Percentiles rank a stretch among this genome's conserved stretches.
phyloP scores from a whole-genome alignment of 2,888 invertebrate species.

The Chymomyza fuscimana region DNA sequence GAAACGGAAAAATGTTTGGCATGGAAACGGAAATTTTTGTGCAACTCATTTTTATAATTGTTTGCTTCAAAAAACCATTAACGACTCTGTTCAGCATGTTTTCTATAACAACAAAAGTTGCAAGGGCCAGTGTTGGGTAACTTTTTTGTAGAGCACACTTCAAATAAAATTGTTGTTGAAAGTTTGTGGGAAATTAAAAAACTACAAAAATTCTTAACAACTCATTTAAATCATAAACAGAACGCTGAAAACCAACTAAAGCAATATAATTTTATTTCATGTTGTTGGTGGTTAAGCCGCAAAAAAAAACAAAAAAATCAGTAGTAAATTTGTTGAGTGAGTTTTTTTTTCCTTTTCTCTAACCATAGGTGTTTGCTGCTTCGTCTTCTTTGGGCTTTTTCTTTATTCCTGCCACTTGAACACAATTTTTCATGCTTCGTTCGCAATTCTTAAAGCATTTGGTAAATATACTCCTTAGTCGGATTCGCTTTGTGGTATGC shows the following conservation, averaged over 20 bases:
- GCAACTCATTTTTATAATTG: constrained; percentile 37
- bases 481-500: neutral
- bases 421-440: constrained; percentile 12
- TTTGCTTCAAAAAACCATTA: constrained; percentile 25
- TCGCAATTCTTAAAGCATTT: neutral
- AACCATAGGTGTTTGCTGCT: neutral
- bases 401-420: constrained; percentile 18
- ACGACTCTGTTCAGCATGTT: constrained; percentile 1
- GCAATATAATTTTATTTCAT: neutral
- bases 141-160: neutral
- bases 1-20: neutral
- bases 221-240: constrained; percentile 16
- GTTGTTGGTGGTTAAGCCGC: neutral
- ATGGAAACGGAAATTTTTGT: constrained; percentile 17
- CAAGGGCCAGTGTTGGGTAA: neutral
- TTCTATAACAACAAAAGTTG: neutral
- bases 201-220: constrained; percentile 2
- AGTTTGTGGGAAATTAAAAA: neutral
- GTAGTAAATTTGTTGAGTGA: neutral
- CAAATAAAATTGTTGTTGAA: constrained; percentile 1
- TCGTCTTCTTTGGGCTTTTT: neutral
- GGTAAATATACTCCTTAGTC: neutral
- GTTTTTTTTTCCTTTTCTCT: neutral
- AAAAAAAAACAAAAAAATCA: neutral
- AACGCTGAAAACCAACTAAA: neutral